Conservation (phyloP, 2,113 vertebrate species). For the Actinemys pallida region DNA sequence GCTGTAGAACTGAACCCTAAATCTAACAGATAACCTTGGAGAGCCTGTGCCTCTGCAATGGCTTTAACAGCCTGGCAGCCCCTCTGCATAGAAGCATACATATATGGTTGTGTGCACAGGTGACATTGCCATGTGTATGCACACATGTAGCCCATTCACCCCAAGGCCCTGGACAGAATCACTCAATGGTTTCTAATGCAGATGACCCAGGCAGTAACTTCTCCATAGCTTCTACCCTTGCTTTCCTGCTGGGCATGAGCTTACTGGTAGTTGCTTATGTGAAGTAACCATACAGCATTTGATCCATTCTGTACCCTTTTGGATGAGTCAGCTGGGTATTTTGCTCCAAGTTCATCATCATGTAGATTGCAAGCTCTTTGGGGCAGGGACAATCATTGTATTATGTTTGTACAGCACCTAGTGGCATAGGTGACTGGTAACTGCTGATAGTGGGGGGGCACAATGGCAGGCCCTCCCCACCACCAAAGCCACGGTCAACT, state of each 20-base stretch:
- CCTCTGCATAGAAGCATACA: background rate
- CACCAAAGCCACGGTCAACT: too few relatives aligned
- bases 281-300: background rate
- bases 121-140: background rate
- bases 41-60: background rate
- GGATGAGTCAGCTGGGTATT: background rate
- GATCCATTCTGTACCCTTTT: background rate
- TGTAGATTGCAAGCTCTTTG: background rate
- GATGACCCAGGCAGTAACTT: background rate
- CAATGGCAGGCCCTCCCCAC: too few relatives aligned
- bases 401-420: background rate
- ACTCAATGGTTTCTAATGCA: background rate
- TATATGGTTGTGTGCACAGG: rapidly evolving
- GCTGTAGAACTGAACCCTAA: background rate
- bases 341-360: background rate
- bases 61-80: background rate
- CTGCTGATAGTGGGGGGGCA: too few relatives aligned
- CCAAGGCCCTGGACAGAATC: background rate
- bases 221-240: background rate
- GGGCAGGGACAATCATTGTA: background rate
- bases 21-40: background rate
- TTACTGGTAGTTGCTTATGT: background rate
- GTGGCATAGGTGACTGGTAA: too few relatives aligned
- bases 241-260: background rate
- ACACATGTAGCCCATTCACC: background rate